Base-by-base conservation (phyloP, 1,140 invertebrate genomes). In the Cyclargus thomasi region DNA sequence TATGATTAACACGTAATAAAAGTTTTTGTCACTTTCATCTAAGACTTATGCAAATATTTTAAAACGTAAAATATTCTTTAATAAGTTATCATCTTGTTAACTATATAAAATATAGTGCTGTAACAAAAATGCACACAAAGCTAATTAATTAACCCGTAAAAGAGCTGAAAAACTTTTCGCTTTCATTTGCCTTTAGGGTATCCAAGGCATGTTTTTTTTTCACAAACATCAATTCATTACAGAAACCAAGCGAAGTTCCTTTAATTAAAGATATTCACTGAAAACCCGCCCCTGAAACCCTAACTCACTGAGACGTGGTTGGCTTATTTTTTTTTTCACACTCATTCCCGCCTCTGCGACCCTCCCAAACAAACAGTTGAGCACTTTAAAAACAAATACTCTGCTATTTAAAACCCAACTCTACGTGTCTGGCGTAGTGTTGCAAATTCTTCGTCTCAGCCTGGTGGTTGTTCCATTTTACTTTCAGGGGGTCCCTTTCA, bases 271-370 rank as follows among this genome's bases (percentile, higher is more conserved):
- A 88, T 87, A 84, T 82, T 86, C 79, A 73, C 76, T 78, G 70
- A 74, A 83, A 82, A 82, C 86, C 83, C 86, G 85, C 86, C 85
- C 86, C 77, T 83, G 79, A 81, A 86, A 79, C 84, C 82, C 86
- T 86, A 83, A 85, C 80, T 88, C 83, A 86, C 74, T 83, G 86
- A 88, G 82, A 86, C 85, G 84, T 82, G 86, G 86, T 90, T 90
- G 86, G 86, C 78, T 90, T 90, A 88, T 89, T 90, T 89, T 89
- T 84, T 90, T 89, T 89, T 86, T 80, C 81, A 80, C 76, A 85
- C 80, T 88, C 86, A 89, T 89, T 89, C 86, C 86, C 86, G 86
- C 86, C 86, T 88, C 85, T 86, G 83, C 71, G 85, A 79, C 85
- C 86, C 86, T 86, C 86, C 86, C 86, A 89, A 89, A 89, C 85